phyloP scores from a whole-genome alignment of 2,113 vertebrate genomes.

The Fregata magnificens region DNA sequence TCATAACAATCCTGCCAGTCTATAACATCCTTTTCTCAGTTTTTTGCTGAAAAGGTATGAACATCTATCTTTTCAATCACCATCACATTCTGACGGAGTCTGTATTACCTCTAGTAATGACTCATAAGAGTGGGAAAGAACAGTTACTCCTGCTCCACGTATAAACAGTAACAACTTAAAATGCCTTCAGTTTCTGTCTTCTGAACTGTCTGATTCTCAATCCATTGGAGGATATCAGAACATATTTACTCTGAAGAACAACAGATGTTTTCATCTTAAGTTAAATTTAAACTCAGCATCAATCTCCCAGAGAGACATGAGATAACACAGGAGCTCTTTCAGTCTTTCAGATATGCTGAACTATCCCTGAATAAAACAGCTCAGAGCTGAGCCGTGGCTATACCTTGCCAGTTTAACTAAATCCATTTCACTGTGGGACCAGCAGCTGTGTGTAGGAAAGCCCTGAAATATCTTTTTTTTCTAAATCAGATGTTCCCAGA shows the following conservation, averaged over 20 bases:
- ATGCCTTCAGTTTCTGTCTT: conserved; percentile 4
- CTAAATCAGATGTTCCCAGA: neutral
- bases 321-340: neutral
- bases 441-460: neutral
- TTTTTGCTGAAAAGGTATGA: neutral
- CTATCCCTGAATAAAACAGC: neutral
- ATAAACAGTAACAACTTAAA: neutral
- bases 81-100: neutral
- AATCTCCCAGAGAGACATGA: neutral
- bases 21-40: neutral
- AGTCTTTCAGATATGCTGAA: neutral
- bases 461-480: neutral
- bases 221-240: conserved; percentile 4
- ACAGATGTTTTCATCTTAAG: conserved; percentile 12
- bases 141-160: neutral
- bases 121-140: conserved; percentile 28
- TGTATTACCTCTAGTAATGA: conserved; percentile 24
- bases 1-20: neutral
- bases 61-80: neutral
- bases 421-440: neutral
- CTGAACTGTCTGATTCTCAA: neutral
- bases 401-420: neutral
- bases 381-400: neutral
- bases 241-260: conserved; percentile 17
- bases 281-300: conserved; percentile 31